phyloP scores from a whole-genome alignment of 2,113 vertebrate genomes.

The Myotis davidii region DNA sequence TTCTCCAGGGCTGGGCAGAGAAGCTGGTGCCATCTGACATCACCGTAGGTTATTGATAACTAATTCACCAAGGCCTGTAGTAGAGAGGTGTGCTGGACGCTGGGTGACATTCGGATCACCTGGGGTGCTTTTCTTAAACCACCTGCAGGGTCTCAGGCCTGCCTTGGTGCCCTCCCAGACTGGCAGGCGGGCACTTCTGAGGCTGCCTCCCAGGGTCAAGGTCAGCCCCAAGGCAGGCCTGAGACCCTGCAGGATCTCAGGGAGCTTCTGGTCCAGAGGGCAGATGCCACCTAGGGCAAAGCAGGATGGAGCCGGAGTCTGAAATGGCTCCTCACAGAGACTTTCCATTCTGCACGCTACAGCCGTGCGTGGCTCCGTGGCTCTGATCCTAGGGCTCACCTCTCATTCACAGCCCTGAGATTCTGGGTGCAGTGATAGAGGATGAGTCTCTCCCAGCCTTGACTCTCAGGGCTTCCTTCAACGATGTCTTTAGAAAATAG shows the following conservation, averaged over 20 bases:
- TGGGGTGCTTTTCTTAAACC: neutral
- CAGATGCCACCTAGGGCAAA: neutral
- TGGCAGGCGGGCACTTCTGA: too few relatives aligned
- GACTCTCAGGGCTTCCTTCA: neutral
- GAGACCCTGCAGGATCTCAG: neutral
- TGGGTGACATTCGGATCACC: neutral
- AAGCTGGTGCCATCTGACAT: neutral
- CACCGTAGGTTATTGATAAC: fast-evolving
- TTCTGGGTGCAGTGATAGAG: neutral
- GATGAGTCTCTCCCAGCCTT: neutral
- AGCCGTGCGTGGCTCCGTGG: neutral
- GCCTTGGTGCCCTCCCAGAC: too few relatives aligned
- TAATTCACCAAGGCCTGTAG: neutral
- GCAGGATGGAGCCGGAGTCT: neutral
- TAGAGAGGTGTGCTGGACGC: neutral
- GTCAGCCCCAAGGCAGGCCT: too few relatives aligned
- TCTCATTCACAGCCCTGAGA: neutral
- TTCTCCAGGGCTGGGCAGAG: neutral
- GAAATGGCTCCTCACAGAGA: neutral
- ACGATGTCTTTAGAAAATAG: neutral
- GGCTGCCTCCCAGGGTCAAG: too few relatives aligned
- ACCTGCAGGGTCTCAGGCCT: too few relatives aligned
- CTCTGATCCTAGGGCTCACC: too few relatives aligned
- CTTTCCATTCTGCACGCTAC: neutral
- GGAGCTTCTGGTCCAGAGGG: neutral